Base-by-base conservation (phyloP, 2,888 invertebrate species). In the Sesamia inferens region DNA sequence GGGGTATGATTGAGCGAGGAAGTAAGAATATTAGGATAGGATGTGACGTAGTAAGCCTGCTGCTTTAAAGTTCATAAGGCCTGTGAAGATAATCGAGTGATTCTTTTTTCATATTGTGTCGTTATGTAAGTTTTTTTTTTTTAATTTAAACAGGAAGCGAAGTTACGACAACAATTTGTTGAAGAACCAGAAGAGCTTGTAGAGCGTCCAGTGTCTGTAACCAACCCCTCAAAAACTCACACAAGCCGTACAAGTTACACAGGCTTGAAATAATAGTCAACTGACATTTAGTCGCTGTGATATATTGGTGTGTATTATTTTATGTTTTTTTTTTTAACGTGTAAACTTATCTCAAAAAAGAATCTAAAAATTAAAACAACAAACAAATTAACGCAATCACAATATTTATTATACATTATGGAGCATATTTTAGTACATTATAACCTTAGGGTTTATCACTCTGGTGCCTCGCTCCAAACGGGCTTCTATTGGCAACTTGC, bases 131-230 rank as follows among this genome's bases (percentile, higher is more conserved):
- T 42, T 47, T 58, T 65, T 62, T 74, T 68, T 54, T 5, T 19
- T 47, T n/a, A n/a, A n/a, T n/a, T 47, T 13, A 47, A 13, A 44
- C 78, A 80, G 81, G 55, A 51, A 59, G 58, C 63, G 22, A 81
- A 75, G 51, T 5, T n/a, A 51, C 63, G 24, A 24, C 51, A 14
- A 64, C 4, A 2, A 14, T 0, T 6, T 11, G 1, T 14, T 31
- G 3, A 10, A 64, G 1, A n/a, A 64, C 2, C 10, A 14, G 16
- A 39, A 13, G 24, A 24, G 13, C 31, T 14, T 42, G 11, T 0
- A 54, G 5, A 10, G 10, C 5, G 11, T 44, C 6, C 5, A 54
- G 14, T 16, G 10, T 19, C 22, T 51, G 51, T n/a, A 51, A n/a
- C 51, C n/a, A n/a, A 4, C 51, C 51, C 51, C 10, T 10, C 51